Percentiles rank a stretch among this genome's conserved stretches.
Conservation (phyloP, 2,888 invertebrate species). For the Microctonus aethiopoides region DNA sequence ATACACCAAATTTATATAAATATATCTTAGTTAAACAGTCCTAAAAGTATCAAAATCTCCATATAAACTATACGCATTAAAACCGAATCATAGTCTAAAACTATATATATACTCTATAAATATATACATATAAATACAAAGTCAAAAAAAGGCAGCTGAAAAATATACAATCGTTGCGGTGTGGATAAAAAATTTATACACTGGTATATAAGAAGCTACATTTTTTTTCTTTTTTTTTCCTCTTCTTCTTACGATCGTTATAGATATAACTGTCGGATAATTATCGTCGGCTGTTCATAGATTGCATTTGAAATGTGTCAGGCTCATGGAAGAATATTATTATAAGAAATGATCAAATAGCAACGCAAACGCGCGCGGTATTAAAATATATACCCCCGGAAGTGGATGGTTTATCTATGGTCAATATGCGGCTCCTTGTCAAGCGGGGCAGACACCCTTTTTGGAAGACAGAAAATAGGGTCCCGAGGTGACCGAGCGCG, state of each 20-base stretch:
- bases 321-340: neutral
- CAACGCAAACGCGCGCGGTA: constrained; percentile 3
- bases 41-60: too few species aligned
- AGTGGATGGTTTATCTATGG: constrained; percentile 31
- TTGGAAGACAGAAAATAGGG: constrained; percentile 30
- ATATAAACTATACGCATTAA: too few species aligned
- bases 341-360: constrained; percentile 2
- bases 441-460: constrained; percentile 18
- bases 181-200: neutral
- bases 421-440: constrained; percentile 1
- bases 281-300: constrained; percentile 6
- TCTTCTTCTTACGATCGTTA: constrained; percentile 2
- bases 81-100: too few species aligned
- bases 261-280: constrained; percentile 31
- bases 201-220: neutral
- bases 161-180: neutral
- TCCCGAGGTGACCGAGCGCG: neutral
- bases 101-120: too few species aligned
- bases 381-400: constrained; percentile 25
- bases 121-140: too few species aligned
- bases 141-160: constrained; percentile 25
- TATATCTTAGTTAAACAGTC: too few species aligned
- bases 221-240: neutral
- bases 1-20: too few species aligned
- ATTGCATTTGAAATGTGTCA: constrained; percentile 19